Percentiles rank a stretch among this genome's conserved stretches.
Evolutionary conservation across 2,113 vertebrate genomes (phyloP).

Genomic region (Pogona vitticeps): DNA sequence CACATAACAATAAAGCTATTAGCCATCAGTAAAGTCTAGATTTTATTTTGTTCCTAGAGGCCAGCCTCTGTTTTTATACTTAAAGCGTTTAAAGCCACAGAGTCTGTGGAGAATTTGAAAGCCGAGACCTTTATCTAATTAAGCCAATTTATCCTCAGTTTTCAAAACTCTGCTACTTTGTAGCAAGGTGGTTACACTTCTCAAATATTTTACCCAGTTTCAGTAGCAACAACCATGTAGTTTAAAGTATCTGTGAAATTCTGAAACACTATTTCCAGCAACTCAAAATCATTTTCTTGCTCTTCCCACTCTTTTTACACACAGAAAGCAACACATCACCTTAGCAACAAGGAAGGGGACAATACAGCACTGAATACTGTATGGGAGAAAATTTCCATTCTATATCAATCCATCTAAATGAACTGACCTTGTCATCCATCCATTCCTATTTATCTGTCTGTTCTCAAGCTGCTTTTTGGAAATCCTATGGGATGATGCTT

Average conservation of each 20-base stretch:
- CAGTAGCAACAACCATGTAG: not conserved
- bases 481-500: slow-evolving; percentile 25
- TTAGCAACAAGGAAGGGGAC: slow-evolving; percentile 36
- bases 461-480: not conserved
- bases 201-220: slow-evolving; percentile 22
- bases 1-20: not conserved
- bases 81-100: not conserved
- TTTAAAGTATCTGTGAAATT: slow-evolving; percentile 22
- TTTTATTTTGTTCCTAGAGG: not conserved
- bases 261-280: slow-evolving; percentile 29
- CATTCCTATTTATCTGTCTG: slow-evolving; percentile 20
- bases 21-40: not conserved
- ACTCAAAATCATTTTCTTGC: slow-evolving; percentile 19
- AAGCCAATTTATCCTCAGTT: not conserved
- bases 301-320: not conserved
- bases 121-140: slow-evolving; percentile 39
- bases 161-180: not conserved
- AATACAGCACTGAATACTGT: too few species aligned
- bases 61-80: not conserved
- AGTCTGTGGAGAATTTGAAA: not conserved
- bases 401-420: slow-evolving; percentile 43
- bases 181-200: slow-evolving; percentile 28
- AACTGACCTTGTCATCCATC: slow-evolving; percentile 24
- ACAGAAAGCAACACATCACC: slow-evolving; percentile 34
- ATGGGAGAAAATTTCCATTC: slow-evolving; percentile 48